Percentiles rank a stretch among this genome's conserved stretches.
phyloP scores from a whole-genome alignment of 2,888 invertebrate genomes.

The Apamea monoglypha region DNA sequence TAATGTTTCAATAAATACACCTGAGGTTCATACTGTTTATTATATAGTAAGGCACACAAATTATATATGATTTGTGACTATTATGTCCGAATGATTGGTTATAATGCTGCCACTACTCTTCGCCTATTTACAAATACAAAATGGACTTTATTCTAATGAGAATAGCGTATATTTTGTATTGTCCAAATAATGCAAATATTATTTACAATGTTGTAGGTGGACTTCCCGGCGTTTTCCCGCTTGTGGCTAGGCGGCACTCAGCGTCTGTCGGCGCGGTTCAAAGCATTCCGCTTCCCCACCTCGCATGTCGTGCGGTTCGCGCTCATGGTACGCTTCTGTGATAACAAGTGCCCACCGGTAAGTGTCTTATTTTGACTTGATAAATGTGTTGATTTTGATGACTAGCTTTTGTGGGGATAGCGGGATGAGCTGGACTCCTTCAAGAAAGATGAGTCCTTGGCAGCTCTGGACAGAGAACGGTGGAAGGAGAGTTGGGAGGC shows the following conservation, averaged over 20 bases:
- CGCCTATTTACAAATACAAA: not conserved
- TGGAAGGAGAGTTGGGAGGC: too few species aligned
- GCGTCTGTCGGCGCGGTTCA: conserved; percentile 92
- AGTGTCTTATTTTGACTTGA: conserved; percentile 29
- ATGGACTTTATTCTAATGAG: not conserved
- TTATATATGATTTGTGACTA: not conserved
- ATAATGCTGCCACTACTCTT: not conserved
- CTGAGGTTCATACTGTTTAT: not conserved
- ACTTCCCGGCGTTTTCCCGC: conserved; percentile 89
- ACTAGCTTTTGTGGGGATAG: not conserved
- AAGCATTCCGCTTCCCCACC: conserved; percentile 96
- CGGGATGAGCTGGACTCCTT: not conserved
- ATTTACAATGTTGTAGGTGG: conserved; percentile 73
- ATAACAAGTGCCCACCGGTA: conserved; percentile 92
- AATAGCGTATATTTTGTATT: not conserved
- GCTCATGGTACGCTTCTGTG: conserved; percentile 95
- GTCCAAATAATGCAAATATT: not conserved
- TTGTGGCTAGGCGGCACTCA: conserved; percentile 78
- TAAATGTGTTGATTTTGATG: not conserved
- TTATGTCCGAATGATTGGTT: not conserved
- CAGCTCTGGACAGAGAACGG: not conserved
- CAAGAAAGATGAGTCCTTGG: too few species aligned
- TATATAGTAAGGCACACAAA: not conserved
- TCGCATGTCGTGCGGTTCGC: conserved; percentile 96
- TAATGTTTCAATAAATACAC: not conserved